phyloP scores from a whole-genome alignment of 2,797 vertebrate species.

The Manis pentadactyla region DNA sequence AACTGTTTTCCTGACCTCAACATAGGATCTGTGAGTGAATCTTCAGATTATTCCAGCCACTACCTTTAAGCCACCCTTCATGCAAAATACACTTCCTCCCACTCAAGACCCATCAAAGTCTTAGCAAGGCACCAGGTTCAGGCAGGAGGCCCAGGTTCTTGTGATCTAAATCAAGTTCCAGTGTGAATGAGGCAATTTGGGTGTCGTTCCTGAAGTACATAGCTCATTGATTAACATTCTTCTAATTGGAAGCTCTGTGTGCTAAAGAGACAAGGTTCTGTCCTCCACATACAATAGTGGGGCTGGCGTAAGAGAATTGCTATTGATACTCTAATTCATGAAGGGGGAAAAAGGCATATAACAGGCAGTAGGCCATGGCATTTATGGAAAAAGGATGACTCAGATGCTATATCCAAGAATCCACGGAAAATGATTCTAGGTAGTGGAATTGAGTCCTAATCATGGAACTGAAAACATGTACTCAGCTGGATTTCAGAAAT shows the following conservation, averaged over 20 bases:
- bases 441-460: not conserved
- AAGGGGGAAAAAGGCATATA: not conserved
- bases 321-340: not conserved
- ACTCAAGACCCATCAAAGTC: not conserved
- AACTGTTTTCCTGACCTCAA: not conserved
- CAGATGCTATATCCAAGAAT: not conserved
- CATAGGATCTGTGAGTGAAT: too few species aligned
- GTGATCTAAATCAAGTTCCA: not conserved
- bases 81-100: not conserved
- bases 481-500: not conserved
- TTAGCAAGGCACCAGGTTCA: not conserved
- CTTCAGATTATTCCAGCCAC: not conserved
- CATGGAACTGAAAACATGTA: too few species aligned
- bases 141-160: not conserved
- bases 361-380: not conserved
- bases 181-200: not conserved
- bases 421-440: not conserved
- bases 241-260: not conserved
- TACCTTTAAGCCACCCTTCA: not conserved
- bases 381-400: not conserved
- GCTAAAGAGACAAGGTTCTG: not conserved
- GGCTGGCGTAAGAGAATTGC: not conserved
- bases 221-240: not conserved
- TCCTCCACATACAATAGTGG: not conserved
- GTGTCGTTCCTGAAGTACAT: too few species aligned